Conservation (phyloP, 2,888 invertebrate genomes). For the Dione juno region DNA sequence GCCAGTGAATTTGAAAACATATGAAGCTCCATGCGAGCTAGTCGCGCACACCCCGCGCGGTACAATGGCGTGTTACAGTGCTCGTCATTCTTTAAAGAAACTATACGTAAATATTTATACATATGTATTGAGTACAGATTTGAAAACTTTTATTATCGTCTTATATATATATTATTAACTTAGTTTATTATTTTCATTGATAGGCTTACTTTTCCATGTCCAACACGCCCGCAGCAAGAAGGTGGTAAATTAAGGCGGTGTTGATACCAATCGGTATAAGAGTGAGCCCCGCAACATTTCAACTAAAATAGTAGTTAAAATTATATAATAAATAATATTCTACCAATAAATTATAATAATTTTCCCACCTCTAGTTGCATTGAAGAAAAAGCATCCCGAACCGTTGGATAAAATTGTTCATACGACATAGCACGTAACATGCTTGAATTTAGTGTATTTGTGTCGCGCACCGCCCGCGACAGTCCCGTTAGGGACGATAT, state of each 20-base stretch:
- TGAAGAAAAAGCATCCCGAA: slow-evolving; percentile 66
- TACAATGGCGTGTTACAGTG: slow-evolving; percentile 59
- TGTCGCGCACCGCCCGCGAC: slow-evolving; percentile 65
- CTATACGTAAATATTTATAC: too few species aligned
- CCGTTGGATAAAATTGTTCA: slow-evolving; percentile 60
- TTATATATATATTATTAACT: too few species aligned
- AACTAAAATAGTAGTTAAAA: slow-evolving; percentile 55
- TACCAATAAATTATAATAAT: background rate
- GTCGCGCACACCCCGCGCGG: slow-evolving; percentile 62
- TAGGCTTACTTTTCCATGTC: slow-evolving; percentile 54
- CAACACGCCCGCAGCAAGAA: slow-evolving; percentile 68
- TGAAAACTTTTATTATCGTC: too few species aligned
- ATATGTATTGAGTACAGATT: too few species aligned
- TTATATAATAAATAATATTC: background rate
- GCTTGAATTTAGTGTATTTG: slow-evolving; percentile 63
- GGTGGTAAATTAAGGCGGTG: slow-evolving; percentile 62
- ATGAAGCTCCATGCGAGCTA: slow-evolving; percentile 64
- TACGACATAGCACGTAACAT: slow-evolving; percentile 67
- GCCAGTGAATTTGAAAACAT: slow-evolving; percentile 62
- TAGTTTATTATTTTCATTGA: background rate
- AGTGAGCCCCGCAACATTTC: slow-evolving; percentile 72
- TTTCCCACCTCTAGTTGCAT: slow-evolving; percentile 73
- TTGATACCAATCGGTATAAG: slow-evolving; percentile 67
- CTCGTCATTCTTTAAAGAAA: slow-evolving; percentile 52
- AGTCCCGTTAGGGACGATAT: slow-evolving; percentile 60